Evolutionary conservation across 2,797 vertebrate species (phyloP).

Genomic region (Coregonus suidteri): DNA sequence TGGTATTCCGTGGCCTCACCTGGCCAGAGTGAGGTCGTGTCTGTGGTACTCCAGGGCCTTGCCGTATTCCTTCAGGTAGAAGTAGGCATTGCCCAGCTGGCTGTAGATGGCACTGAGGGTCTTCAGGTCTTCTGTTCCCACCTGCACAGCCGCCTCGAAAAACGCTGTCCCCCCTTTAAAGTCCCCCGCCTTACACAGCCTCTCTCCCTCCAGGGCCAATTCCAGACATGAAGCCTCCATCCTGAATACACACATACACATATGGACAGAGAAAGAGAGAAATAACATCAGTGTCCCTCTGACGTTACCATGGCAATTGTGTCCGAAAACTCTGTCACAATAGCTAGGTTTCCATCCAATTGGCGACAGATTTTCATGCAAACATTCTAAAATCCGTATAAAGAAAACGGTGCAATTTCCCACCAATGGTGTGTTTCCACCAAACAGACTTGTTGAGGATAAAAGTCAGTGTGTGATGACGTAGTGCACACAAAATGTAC

Average conservation of each 20-base stretch:
- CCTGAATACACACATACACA: constrained; percentile 63
- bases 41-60: constrained; percentile 93
- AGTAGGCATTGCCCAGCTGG: constrained; percentile 96
- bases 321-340: background rate
- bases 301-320: background rate
- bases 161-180: constrained; percentile 92
- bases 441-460: too few relatives aligned
- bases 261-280: background rate
- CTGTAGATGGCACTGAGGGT: constrained; percentile 99
- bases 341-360: too few relatives aligned
- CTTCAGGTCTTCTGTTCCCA: constrained; percentile 96
- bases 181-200: constrained; percentile 92
- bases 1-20: constrained; percentile 70
- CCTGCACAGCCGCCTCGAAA: constrained; percentile 94
- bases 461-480: too few relatives aligned
- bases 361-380: too few relatives aligned
- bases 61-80: constrained; percentile 95
- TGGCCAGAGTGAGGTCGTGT: constrained; percentile 93
- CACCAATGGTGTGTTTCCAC: too few relatives aligned
- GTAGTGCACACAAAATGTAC: too few relatives aligned
- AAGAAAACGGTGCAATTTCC: too few relatives aligned
- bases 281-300: background rate
- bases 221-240: constrained; percentile 98
- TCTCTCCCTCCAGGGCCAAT: constrained; percentile 92
- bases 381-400: too few relatives aligned